A percentile compares a stretch with the other conserved stretches of the same genome.
phyloP scores from a whole-genome alignment of 2,113 vertebrate genomes.

The Chionodraco myersi region DNA sequence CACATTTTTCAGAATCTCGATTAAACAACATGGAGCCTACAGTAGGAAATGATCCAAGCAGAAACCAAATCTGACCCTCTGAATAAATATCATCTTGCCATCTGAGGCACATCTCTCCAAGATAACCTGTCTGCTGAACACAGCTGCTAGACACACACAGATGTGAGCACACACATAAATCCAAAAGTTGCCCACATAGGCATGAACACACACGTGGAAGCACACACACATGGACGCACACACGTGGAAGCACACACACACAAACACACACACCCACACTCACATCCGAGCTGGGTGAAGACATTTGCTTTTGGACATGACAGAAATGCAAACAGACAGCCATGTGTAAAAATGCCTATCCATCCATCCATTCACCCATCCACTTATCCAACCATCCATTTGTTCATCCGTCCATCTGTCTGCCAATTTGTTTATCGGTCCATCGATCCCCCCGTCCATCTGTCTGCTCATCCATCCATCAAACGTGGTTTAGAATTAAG shows the following conservation, averaged over 20 bases:
- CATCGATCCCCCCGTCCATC: slow-evolving; percentile 70
- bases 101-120: slow-evolving; percentile 48
- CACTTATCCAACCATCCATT: slow-evolving; percentile 73
- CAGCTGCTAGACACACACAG: slow-evolving; percentile 59
- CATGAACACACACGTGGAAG: not conserved
- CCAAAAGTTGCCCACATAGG: slow-evolving; percentile 22
- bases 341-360: slow-evolving; percentile 74
- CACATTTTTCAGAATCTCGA: slow-evolving; percentile 47
- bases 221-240: slow-evolving; percentile 8
- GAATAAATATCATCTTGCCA: slow-evolving; percentile 55
- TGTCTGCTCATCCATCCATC: slow-evolving; percentile 73
- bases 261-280: slow-evolving; percentile 1
- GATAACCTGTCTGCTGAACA: slow-evolving; percentile 60
- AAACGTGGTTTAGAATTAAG: slow-evolving; percentile 63
- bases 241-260: slow-evolving; percentile 1
- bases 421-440: slow-evolving; percentile 73
- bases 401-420: slow-evolving; percentile 75
- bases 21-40: slow-evolving; percentile 45
- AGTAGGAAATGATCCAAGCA: slow-evolving; percentile 43
- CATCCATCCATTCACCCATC: slow-evolving; percentile 72
- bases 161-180: not conserved
- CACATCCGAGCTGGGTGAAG: slow-evolving; percentile 23
- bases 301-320: slow-evolving; percentile 62
- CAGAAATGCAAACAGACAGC: slow-evolving; percentile 70
- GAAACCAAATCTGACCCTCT: slow-evolving; percentile 60